A percentile compares a stretch with the other conserved stretches of the same genome.
Evolutionary conservation across 1,140 invertebrate genomes (phyloP).

Genomic region (Halyomorpha halys): DNA sequence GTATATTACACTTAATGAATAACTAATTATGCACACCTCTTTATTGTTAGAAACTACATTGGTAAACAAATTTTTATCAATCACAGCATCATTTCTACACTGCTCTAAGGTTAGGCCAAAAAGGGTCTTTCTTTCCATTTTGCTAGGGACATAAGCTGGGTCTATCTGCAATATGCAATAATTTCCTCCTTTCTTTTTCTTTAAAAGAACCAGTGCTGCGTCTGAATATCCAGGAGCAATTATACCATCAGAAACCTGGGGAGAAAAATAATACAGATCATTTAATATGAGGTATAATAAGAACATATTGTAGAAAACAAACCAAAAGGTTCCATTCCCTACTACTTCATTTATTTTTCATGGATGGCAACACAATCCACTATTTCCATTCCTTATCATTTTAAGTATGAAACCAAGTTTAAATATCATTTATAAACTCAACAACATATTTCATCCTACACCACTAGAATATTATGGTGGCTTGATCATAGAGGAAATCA

Average conservation of each 20-base stretch:
- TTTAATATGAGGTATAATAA: no score
- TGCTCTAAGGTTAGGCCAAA: slow-evolving; percentile 91
- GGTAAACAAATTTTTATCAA: slow-evolving; percentile 64
- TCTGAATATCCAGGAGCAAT: slow-evolving; percentile 83
- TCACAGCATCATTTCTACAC: slow-evolving; percentile 77
- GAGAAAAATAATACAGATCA: background rate
- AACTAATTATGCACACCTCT: slow-evolving; percentile 31
- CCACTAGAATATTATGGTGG: no score
- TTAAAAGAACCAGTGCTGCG: slow-evolving; percentile 77
- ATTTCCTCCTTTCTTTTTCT: slow-evolving; percentile 88
- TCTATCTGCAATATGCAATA: slow-evolving; percentile 95
- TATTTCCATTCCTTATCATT: no score
- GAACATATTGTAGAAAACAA: no score
- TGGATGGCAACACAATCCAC: no score
- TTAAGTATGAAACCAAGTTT: no score
- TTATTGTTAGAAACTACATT: slow-evolving; percentile 73
- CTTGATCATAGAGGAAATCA: no score
- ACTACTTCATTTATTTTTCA: no score
- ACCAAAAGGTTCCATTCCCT: no score
- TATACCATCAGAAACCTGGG: slow-evolving; percentile 84
- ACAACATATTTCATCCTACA: no score
- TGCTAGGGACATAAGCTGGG: slow-evolving; percentile 65
- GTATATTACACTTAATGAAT: background rate
- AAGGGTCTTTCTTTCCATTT: slow-evolving; percentile 73
- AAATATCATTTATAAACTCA: no score